Evolutionary conservation across 2,888 invertebrate genomes (phyloP).

Genomic region (Punctoribates punctum): DNA sequence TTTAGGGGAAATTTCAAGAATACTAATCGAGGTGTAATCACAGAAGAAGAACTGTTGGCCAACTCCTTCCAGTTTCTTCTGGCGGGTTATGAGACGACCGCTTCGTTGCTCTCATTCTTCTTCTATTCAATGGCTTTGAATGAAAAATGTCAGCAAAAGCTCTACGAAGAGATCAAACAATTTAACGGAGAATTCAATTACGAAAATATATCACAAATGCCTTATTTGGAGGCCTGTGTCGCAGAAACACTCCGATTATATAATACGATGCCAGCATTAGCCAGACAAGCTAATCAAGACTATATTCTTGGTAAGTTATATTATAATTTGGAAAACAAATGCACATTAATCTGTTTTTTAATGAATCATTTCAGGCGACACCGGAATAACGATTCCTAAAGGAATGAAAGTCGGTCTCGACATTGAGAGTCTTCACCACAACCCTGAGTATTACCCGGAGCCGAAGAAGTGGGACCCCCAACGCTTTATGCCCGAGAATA

Average conservation of each 20-base stretch:
- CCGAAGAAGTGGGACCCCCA: constrained; percentile 45
- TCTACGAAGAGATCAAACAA: constrained; percentile 46
- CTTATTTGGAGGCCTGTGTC: constrained; percentile 43
- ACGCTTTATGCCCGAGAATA: constrained; percentile 47
- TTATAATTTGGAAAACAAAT: too few relatives aligned
- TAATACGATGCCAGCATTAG: not conserved
- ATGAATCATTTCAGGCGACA: constrained; percentile 18
- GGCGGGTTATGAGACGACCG: constrained; percentile 65
- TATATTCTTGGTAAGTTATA: not conserved
- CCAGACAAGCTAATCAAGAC: constrained; percentile 8
- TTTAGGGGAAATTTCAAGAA: constrained; percentile 47
- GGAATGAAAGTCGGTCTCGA: constrained; percentile 42
- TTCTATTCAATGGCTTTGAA: constrained; percentile 60
- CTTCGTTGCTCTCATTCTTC: constrained; percentile 61
- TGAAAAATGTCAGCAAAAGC: constrained; percentile 57
- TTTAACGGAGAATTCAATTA: constrained; percentile 7
- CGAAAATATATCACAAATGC: not conserved
- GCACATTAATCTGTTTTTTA: not conserved
- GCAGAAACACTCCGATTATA: constrained; percentile 42
- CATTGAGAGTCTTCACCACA: constrained; percentile 44
- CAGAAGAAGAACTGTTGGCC: constrained; percentile 49
- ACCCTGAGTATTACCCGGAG: constrained; percentile 44
- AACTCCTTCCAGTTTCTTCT: constrained; percentile 62
- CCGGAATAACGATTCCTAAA: constrained; percentile 44
- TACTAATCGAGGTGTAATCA: constrained; percentile 12